Evolutionary conservation across 2,113 vertebrate genomes (phyloP).

Genomic region (Rhizomys pruinosus): DNA sequence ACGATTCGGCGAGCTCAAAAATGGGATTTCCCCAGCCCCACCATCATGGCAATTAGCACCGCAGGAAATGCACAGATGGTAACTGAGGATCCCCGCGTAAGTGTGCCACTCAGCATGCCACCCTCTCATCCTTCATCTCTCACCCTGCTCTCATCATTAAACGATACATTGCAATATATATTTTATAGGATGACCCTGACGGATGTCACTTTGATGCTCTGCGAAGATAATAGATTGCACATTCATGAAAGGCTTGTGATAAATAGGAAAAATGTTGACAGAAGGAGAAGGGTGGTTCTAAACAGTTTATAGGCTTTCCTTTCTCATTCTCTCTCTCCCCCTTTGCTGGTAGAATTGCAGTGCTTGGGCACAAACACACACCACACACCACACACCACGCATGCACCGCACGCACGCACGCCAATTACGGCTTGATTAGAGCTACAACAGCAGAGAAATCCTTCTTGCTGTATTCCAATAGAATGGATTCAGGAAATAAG

Average conservation of each 20-base stretch:
- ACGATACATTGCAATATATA: conserved; percentile 83
- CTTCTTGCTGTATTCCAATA: conserved; percentile 56
- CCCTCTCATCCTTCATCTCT: conserved; percentile 83
- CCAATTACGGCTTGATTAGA: accelerated
- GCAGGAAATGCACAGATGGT: conserved; percentile 86
- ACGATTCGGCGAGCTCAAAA: conserved; percentile 84
- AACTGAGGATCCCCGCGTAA: conserved; percentile 87
- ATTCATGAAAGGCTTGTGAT: conserved; percentile 86
- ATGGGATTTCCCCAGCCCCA: conserved; percentile 87
- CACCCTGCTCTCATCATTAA: conserved; percentile 81
- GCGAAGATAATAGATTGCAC: conserved; percentile 86
- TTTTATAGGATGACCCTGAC: conserved; percentile 89
- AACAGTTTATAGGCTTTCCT: conserved; percentile 76
- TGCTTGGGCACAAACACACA: too few species aligned
- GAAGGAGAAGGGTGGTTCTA: conserved; percentile 73
- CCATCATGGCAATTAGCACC: conserved; percentile 89
- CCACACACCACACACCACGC: too few species aligned
- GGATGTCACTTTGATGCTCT: conserved; percentile 86
- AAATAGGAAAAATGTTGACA: conserved; percentile 86
- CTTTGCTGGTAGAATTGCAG: conserved; percentile 4
- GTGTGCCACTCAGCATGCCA: conserved; percentile 75
- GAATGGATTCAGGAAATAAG: conserved; percentile 10
- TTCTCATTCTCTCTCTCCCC: not conserved
- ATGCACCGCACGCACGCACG: too few species aligned
- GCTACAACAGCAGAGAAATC: conserved; percentile 6